Percentiles rank a stretch among this genome's conserved stretches.
phyloP scores from a whole-genome alignment of 2,797 vertebrate genomes.

The Garrulus glandarius region DNA sequence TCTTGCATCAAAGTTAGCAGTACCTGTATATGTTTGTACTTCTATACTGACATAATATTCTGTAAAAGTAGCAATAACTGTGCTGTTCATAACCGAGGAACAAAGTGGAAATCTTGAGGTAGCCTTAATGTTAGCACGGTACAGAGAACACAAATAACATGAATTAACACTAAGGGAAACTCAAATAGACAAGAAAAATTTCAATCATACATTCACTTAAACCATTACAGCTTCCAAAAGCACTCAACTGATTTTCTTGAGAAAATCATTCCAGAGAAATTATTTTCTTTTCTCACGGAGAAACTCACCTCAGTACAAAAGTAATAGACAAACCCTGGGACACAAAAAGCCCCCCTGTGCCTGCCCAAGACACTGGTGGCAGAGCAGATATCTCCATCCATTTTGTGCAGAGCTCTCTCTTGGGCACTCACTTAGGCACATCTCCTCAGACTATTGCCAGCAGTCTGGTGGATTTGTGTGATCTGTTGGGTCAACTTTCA shows the following conservation, averaged over 20 bases:
- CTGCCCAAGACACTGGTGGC: neutral
- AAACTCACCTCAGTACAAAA: neutral
- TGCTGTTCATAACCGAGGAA: neutral
- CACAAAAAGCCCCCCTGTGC: neutral
- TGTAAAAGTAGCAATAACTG: neutral
- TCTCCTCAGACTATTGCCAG: neutral
- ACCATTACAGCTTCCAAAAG: neutral
- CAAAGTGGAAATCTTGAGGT: neutral
- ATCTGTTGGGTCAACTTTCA: neutral
- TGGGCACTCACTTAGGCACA: neutral
- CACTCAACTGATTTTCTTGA: conserved; percentile 21
- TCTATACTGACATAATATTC: neutral
- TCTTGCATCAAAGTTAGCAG: neutral
- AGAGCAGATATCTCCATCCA: neutral
- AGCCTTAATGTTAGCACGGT: neutral
- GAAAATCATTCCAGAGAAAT: neutral
- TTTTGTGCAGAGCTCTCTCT: neutral
- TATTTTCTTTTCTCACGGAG: neutral
- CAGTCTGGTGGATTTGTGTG: neutral
- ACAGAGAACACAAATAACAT: conserved; percentile 4
- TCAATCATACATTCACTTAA: neutral
- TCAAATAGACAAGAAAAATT: conserved; percentile 4
- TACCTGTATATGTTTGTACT: neutral
- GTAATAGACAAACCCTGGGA: neutral
- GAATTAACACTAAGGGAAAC: neutral